phyloP scores from a whole-genome alignment of 1,140 invertebrate species.

The Alviniconcha marisindica region DNA sequence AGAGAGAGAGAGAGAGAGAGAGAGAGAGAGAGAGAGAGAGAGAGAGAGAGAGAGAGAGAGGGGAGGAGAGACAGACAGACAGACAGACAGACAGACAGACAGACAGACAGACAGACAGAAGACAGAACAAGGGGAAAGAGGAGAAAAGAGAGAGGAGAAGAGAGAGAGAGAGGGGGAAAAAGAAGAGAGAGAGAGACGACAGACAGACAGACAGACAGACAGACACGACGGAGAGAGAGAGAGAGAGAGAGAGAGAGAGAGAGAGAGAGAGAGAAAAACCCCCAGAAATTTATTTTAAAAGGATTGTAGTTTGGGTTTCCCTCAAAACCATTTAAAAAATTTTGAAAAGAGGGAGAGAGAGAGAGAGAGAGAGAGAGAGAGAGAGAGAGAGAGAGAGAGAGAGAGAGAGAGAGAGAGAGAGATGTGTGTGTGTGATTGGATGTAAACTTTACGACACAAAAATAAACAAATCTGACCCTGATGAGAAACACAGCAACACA shows the following conservation, averaged over 20 bases:
- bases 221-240: neutral
- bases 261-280: neutral
- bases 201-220: neutral
- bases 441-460: too few relatives aligned
- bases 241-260: conserved; percentile 24
- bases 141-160: neutral
- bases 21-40: too few relatives aligned
- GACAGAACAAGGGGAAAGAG: neutral
- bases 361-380: conserved; percentile 26
- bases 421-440: too few relatives aligned
- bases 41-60: too few relatives aligned
- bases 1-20: too few relatives aligned
- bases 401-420: conserved; percentile 36
- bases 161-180: neutral
- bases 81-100: conserved; percentile 32
- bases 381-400: conserved; percentile 39
- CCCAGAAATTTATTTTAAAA: neutral
- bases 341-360: conserved; percentile 30
- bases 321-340: too few relatives aligned
- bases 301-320: too few relatives aligned
- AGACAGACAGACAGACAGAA: neutral
- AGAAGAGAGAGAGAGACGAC: neutral
- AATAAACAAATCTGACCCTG: too few relatives aligned
- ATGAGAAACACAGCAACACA: too few relatives aligned
- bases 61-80: neutral